phyloP scores from a whole-genome alignment of 2,797 vertebrate genomes.

The Sebastes trivittatus region DNA sequence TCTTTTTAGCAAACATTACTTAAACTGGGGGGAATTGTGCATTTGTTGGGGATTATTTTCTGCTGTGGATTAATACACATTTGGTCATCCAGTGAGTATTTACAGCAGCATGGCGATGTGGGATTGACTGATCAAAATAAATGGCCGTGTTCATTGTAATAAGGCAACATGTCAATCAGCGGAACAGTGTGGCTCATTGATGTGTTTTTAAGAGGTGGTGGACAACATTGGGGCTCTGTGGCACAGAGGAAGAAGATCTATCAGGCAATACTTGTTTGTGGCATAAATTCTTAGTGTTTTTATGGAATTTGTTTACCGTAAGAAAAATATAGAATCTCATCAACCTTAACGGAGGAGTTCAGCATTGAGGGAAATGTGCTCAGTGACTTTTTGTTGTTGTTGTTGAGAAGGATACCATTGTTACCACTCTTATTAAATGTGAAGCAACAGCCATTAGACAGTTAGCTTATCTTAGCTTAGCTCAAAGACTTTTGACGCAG shows the following conservation, averaged over 20 bases:
- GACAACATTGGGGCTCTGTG: background rate
- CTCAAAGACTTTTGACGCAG: background rate
- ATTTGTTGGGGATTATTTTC: background rate
- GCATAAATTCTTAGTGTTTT: background rate
- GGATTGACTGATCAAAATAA: background rate
- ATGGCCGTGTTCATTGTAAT: background rate
- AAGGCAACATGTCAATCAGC: background rate
- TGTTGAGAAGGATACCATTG: background rate
- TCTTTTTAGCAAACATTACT: background rate
- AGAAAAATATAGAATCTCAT: background rate
- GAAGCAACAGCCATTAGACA: background rate
- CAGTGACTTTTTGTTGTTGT: background rate
- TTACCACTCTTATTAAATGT: background rate
- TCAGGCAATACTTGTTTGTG: background rate
- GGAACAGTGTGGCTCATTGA: background rate
- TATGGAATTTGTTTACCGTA: background rate
- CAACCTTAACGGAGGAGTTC: background rate
- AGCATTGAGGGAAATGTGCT: background rate
- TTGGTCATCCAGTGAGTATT: background rate
- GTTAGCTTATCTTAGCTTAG: background rate
- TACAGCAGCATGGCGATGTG: background rate
- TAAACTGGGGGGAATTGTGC: background rate
- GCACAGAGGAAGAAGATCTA: background rate
- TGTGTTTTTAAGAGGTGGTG: background rate
- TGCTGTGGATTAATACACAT: slow-evolving; percentile 1